A percentile compares a stretch with the other conserved stretches of the same genome.
These are phyloP conservation scores for Synergus umbraculus DNA, from an alignment of 2,888 invertebrate genomes.

Conservation along the genomic window DNA sequence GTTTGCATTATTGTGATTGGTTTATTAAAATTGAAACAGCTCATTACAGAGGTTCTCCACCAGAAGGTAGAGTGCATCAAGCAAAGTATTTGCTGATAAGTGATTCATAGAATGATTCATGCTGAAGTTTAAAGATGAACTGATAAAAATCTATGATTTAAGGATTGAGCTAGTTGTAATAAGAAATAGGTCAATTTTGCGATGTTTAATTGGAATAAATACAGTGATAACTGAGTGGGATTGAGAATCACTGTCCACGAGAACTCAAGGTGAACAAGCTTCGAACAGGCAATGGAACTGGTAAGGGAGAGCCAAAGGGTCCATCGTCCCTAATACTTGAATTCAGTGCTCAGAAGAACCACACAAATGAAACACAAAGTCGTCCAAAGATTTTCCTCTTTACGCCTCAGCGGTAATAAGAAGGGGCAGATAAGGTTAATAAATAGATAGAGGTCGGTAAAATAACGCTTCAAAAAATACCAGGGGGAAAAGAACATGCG, in stretches of 20 bases:
- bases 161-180: background rate
- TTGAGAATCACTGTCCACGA: slow-evolving; percentile 55
- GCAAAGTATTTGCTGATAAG: no score
- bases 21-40: no score
- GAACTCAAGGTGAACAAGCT: slow-evolving; percentile 77
- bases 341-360: slow-evolving; percentile 27
- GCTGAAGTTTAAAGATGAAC: no score
- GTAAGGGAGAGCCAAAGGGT: slow-evolving; percentile 58
- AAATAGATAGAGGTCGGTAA: background rate
- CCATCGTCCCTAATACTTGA: slow-evolving; percentile 66
- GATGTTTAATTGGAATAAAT: background rate
- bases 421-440: background rate
- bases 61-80: no score
- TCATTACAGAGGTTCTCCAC: no score
- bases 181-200: background rate
- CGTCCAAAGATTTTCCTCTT: slow-evolving; percentile 23
- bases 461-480: background rate
- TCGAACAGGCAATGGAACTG: slow-evolving; percentile 71
- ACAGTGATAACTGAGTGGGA: slow-evolving; percentile 30
- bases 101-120: no score
- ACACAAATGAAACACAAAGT: slow-evolving; percentile 32
- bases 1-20: no score
- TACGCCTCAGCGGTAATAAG: background rate
- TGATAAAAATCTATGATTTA: background rate
- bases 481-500: background rate